Percentiles rank a stretch among this genome's conserved stretches.
Conservation (phyloP, 2,888 invertebrate genomes). For the Cabera pusaria region DNA sequence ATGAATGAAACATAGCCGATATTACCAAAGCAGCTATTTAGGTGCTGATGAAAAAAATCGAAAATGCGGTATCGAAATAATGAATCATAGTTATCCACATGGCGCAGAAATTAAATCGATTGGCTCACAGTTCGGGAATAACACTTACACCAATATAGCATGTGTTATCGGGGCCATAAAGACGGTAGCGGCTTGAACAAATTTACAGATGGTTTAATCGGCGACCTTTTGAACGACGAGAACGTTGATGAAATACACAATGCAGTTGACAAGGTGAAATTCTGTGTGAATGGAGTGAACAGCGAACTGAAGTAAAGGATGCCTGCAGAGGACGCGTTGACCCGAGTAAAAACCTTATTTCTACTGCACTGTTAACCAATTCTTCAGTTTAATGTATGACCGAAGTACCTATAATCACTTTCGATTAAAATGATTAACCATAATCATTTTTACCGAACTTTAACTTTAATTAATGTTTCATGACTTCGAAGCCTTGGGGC, state of each 20-base stretch:
- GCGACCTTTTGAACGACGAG: conserved; percentile 51
- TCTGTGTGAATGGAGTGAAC: conserved; percentile 61
- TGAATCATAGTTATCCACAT: conserved; percentile 26
- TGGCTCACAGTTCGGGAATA: conserved; percentile 2
- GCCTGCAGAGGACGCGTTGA: conserved; percentile 55
- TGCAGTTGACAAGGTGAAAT: conserved; percentile 72
- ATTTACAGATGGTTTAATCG: conserved; percentile 36
- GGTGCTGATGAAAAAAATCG: conserved; percentile 12
- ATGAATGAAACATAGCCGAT: conserved; percentile 8
- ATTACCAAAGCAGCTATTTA: conserved; percentile 9
- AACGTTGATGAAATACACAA: conserved; percentile 57
- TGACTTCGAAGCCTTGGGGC: background rate
- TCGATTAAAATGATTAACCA: conserved; percentile 19
- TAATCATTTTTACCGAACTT: conserved; percentile 13
- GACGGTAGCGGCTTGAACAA: conserved; percentile 27
- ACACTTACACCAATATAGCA: conserved; percentile 24
- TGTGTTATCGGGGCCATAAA: conserved; percentile 25
- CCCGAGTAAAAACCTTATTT: conserved; percentile 54
- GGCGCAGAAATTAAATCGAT: conserved; percentile 17
- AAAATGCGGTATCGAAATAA: conserved; percentile 27
- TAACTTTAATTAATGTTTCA: conserved; percentile 7
- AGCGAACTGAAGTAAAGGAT: conserved; percentile 61
- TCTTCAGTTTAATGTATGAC: conserved; percentile 27
- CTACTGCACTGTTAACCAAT: conserved; percentile 51
- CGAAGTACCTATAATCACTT: conserved; percentile 36